Evolutionary conservation across 2,888 invertebrate species (phyloP), one percentile per base, ranked within the genome.

Genomic region (Phaonia tiefii): DNA sequence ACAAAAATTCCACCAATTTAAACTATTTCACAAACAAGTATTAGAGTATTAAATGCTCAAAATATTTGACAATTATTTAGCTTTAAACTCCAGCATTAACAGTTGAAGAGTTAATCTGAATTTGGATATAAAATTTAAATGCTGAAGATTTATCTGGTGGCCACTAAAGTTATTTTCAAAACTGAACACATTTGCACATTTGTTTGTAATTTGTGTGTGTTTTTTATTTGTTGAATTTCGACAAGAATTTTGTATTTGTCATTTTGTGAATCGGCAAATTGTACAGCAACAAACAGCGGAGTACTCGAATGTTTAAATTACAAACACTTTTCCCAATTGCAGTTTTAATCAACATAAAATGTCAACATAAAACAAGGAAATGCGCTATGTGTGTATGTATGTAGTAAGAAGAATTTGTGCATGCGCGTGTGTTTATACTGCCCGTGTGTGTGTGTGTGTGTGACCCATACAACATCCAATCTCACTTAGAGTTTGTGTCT

Each of bases 341-440:
- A 80, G 46, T 63, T 75, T 74, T 80, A 80, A 77, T 77, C 70
- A 77, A 80, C 69, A 71, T 46, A 74, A 74, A 77, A 71, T 67
- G 71, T 75, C 75, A 81, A 69, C 60, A 44, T 71, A 25, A 54
- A 77, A 77, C 67, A 70, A 51, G 60, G 22, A 60, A 74, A 17
- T 31, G 17, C 58, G 63, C 49, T 39, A 65, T 72, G 72, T 69
- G 10, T n/a, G 37, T 37, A 22, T 26, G 22, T 54, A 37, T 49
- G 25, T 31, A n/a, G 46, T 58, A 54, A 26, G 17, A 67, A 15
- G 20, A 17, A n/a, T n/a, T n/a, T n/a, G n/a, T n/a, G n/a, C n/a
- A n/a, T n/a, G n/a, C n/a, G n/a, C n/a, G n/a, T n/a, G n/a, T n/a
- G n/a, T n/a, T n/a, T n/a, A n/a, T n/a, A 22, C 2, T 51, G 20